A percentile compares a stretch with the other conserved stretches of the same genome.
phyloP scores from a whole-genome alignment of 2,888 invertebrate genomes.

The Marasmarcha lunaedactyla region DNA sequence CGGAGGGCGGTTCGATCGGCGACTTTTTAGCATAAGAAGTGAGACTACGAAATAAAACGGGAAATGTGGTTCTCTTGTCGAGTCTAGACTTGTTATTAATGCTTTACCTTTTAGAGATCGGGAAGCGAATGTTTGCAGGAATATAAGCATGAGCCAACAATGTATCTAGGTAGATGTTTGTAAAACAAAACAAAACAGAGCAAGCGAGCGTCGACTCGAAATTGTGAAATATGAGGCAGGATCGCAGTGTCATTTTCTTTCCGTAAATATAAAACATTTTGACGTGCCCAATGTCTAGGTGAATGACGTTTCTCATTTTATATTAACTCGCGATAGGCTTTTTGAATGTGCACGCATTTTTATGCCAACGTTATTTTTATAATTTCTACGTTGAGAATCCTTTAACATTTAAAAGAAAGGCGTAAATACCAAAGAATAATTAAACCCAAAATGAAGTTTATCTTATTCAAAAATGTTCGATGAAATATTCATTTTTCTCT shows the following conservation, averaged over 20 bases:
- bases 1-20: conserved; percentile 15
- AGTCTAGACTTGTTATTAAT: conserved; percentile 34
- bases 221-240: conserved; percentile 55
- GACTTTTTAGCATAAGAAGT: conserved; percentile 20
- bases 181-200: conserved; percentile 19
- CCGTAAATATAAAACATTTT: conserved; percentile 44
- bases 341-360: no score
- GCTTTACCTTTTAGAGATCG: conserved; percentile 24
- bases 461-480: conserved; percentile 17
- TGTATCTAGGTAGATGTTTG: background rate
- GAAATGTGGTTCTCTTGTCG: conserved; percentile 17
- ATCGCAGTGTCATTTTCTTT: conserved; percentile 42
- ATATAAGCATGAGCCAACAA: conserved; percentile 8
- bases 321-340: conserved; percentile 18
- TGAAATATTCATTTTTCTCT: conserved; percentile 22
- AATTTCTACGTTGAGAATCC: no score
- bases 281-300: conserved; percentile 28
- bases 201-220: conserved; percentile 26
- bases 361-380: no score
- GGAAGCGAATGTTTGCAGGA: conserved; percentile 15
- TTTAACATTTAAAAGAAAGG: no score
- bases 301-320: conserved; percentile 17
- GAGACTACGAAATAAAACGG: conserved; percentile 16
- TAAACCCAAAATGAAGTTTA: conserved; percentile 13
- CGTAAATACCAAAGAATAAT: conserved; percentile 6